Base-by-base conservation (phyloP, 2,888 invertebrate genomes). In the Mesochorus sp. region DNA sequence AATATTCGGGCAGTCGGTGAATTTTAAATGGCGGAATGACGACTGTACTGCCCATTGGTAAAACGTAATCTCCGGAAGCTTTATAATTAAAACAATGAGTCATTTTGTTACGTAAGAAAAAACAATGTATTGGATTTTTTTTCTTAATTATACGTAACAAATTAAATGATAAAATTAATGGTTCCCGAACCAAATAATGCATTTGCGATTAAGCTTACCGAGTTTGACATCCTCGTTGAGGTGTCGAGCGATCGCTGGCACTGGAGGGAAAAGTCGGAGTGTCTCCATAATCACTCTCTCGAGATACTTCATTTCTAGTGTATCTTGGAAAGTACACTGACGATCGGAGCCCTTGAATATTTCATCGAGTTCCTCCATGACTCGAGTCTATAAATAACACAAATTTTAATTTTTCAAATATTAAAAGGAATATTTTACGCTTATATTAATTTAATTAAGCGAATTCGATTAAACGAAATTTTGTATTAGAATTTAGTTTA, bases 281-380 rank as follows among this genome's bases (percentile, higher is more conserved):
- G 96, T 95, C 91, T 96, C 96, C 94, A 96, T 94, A 55, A 96
- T 92, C 78, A 96, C 96, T 77, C 96, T 93, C 90, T 96, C 96
- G 82, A 96, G 91, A 86, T 96, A 96, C 90, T 96, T 96, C 96
- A 96, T 96, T 90, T 96, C 95, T n/a, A 96, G 88, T 0, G 96
- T 96, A 82, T 97, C 96, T 85, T 95, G 94, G 92, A 95, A 96
- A 8, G 96, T 96, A 51, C 95, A 95, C 1, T 95, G 94, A 17
- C 96, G 93, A 85, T 96, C 94, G 0, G 95, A 94, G 83, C 95
- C 95, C 37, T 95, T 95, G 87, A 96, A 96, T 82, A 96, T 95
- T 68, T 93, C 93, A 83, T 96, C 93, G 37, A 96, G 85, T 89
- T 96, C 96, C 79, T 95, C 94, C 59, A 94, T 92, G 2, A 96